Evolutionary conservation across 2,113 vertebrate species (phyloP), one percentile per base, ranked within the genome.

Genomic region (Addax nasomaculatus): DNA sequence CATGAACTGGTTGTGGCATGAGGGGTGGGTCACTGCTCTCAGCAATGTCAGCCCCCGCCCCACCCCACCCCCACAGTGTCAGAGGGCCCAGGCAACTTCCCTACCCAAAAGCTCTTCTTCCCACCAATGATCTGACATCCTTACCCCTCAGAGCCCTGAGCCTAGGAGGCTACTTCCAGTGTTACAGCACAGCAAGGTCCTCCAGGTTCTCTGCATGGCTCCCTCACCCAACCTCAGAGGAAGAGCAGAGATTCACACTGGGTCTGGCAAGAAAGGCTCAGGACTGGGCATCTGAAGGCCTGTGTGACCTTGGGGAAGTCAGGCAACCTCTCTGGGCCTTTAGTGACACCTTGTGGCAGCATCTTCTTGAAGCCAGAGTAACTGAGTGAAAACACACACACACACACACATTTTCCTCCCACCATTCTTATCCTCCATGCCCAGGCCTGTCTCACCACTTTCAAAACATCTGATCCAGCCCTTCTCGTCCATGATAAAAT

Each of bases 321-420:
- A 43, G 58, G 55, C 91, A 97, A 96, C 96, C 90, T 96, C 90
- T 97, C 91, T 97, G 95, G 95, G 88, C 73, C 62, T 97, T 92
- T 96, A 97, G 85, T 97, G 97, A 96, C 88, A 97, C 81, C 96
- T 97, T 97, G 93, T 97, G 93, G 97, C 39, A 94, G 73, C 60
- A 51, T 81, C 58, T 81, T 67, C 85, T 93, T 88, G 76, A 81
- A 95, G 85, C n/a, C 73, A 88, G 51, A 76, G 57, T 85, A 33
- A 12, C 51, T 83, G 60, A 33, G 7, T 89, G 1, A 33, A 87
- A 53, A 19, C 2, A 53, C 2, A 49, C 6, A 53, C 19, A 33
- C 13, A 14, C 14, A n/a, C 8, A 27, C 6, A 0, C 11, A 36
- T 88, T 73, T 85, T 53, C 57, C 16, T 30, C 15, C 39, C 14